Evolutionary conservation across 2,888 invertebrate species (phyloP).

Genomic region (Tetragonisca angustula): DNA sequence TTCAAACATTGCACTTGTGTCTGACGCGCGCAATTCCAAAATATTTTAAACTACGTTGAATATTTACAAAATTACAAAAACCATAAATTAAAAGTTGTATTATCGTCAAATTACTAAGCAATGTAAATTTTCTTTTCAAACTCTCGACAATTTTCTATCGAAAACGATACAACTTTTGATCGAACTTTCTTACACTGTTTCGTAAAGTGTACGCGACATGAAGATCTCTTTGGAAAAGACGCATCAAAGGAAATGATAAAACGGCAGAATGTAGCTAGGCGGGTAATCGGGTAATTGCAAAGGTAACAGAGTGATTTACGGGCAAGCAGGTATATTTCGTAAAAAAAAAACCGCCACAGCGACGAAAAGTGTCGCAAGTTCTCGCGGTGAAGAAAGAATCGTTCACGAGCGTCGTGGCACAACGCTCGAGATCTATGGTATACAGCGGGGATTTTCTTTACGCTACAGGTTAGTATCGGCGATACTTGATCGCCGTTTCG

Average conservation of each 20-base stretch:
- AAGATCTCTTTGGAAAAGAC: too few relatives aligned
- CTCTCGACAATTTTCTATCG: too few relatives aligned
- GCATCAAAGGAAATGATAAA: background rate
- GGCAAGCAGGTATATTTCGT: constrained; percentile 1
- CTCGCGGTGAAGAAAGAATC: constrained; percentile 33
- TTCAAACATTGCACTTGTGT: too few relatives aligned
- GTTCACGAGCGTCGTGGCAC: constrained; percentile 15
- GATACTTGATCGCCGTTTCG: constrained; percentile 52
- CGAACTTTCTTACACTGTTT: too few relatives aligned
- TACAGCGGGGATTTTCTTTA: constrained; percentile 26
- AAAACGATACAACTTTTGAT: too few relatives aligned
- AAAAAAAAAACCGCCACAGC: constrained; percentile 13
- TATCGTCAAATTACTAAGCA: too few relatives aligned
- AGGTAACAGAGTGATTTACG: constrained; percentile 29
- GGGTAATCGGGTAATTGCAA: background rate
- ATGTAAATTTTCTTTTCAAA: too few relatives aligned
- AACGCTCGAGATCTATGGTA: background rate
- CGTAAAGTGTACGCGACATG: too few relatives aligned
- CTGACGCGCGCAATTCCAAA: too few relatives aligned
- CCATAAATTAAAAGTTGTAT: too few relatives aligned
- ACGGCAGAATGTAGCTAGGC: background rate
- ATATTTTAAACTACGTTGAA: too few relatives aligned
- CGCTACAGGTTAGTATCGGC: constrained; percentile 34
- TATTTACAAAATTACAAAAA: too few relatives aligned
- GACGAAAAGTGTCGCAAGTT: constrained; percentile 34